Percentiles rank a stretch among this genome's conserved stretches.
Evolutionary conservation across 2,113 vertebrate species (phyloP).

Genomic region (Paradoxurus hermaphroditus): DNA sequence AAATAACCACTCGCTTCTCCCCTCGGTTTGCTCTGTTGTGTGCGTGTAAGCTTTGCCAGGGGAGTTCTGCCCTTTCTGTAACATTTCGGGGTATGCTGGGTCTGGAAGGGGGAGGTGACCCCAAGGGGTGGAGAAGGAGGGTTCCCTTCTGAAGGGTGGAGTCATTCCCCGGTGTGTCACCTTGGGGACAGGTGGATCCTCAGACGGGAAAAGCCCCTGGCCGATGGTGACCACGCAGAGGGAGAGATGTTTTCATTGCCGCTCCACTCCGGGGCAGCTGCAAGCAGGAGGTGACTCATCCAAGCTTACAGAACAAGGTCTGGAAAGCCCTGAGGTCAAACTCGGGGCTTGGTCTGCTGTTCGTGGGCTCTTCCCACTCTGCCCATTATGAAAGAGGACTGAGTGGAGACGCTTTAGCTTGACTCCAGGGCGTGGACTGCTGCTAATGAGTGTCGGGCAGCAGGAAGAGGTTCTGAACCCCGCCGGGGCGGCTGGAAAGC

Average conservation of each 20-base stretch:
- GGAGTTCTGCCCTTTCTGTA: background rate
- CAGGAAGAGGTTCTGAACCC: rapidly evolving
- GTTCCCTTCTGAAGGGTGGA: background rate
- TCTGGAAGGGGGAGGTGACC: background rate
- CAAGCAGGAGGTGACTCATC: background rate
- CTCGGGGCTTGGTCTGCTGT: background rate
- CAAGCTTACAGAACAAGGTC: background rate
- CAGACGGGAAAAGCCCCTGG: background rate
- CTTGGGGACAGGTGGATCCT: background rate
- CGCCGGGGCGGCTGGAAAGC: background rate
- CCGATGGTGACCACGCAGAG: background rate
- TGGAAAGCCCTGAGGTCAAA: background rate
- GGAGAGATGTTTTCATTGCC: background rate
- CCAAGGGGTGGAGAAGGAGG: background rate
- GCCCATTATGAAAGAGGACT: background rate
- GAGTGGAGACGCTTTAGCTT: background rate
- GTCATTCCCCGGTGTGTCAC: background rate
- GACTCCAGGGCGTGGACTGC: rapidly evolving
- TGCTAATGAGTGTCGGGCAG: background rate
- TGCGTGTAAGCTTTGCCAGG: no score
- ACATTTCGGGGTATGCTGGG: background rate
- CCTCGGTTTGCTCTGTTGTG: rapidly evolving
- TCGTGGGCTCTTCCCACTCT: background rate
- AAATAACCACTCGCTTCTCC: rapidly evolving
- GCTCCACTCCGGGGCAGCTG: background rate